Conservation (phyloP, 64 coral and sea anemone genomes). For the Trachythela sp. region DNA sequence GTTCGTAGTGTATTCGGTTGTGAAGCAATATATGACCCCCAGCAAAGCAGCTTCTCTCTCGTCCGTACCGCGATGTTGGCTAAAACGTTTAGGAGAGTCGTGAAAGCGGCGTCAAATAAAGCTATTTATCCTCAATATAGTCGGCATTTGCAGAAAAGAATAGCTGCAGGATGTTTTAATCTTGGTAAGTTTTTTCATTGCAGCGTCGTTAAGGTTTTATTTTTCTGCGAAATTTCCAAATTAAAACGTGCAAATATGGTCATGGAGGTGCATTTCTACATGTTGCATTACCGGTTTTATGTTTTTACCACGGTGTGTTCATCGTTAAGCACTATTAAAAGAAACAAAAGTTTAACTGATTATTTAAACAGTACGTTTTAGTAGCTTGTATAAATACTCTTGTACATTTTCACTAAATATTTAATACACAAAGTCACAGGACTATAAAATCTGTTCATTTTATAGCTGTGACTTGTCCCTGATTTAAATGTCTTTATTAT, state of each 20-base stretch:
- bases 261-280: not conserved
- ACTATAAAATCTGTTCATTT: not conserved
- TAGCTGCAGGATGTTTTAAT: slow-evolving; percentile 76
- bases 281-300: not conserved
- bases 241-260: not conserved
- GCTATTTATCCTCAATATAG: slow-evolving; percentile 62
- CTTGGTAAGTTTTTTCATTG: slow-evolving; percentile 66
- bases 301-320: not conserved
- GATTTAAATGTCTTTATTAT: too few relatives aligned
- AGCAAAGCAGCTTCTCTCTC: slow-evolving; percentile 3
- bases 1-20: not conserved
- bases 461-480: too few relatives aligned
- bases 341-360: too few relatives aligned
- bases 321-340: not conserved
- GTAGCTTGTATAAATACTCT: too few relatives aligned
- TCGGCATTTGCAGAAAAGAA: slow-evolving; percentile 69
- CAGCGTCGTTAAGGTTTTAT: not conserved
- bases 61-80: slow-evolving; percentile 95
- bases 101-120: slow-evolving; percentile 73
- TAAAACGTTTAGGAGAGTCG: slow-evolving; percentile 74
- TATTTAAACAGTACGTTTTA: not conserved
- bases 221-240: not conserved
- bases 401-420: not conserved
- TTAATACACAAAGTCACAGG: not conserved
- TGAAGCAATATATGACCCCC: not conserved